Percentiles rank a stretch among this genome's conserved stretches.
phyloP scores from a whole-genome alignment of 2,797 vertebrate genomes.

The Crypturellus tataupa region DNA sequence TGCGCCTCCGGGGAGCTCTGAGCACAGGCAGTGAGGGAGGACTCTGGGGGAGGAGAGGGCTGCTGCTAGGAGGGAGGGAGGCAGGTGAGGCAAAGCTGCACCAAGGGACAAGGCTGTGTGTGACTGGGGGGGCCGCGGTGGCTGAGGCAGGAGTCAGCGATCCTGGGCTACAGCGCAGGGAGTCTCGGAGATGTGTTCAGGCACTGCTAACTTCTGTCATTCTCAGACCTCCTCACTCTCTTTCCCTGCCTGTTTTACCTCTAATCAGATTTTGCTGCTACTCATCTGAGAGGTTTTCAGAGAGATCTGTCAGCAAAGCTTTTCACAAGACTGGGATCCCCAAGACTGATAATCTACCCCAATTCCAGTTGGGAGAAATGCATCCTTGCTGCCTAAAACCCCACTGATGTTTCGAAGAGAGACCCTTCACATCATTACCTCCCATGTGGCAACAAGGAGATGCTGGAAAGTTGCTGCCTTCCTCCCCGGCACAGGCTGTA shows the following conservation, averaged over 20 bases:
- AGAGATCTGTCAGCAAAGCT: neutral
- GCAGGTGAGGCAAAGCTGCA: neutral
- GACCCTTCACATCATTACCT: accelerated
- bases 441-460: accelerated
- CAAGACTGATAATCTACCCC: neutral
- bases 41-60: neutral
- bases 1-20: neutral
- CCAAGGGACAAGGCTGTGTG: neutral
- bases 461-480: neutral
- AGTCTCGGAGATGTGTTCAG: neutral
- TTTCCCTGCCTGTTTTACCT: neutral
- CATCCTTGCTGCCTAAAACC: neutral
- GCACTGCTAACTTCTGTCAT: neutral
- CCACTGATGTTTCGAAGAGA: neutral
- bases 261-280: neutral
- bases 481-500: neutral
- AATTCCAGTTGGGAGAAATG: neutral
- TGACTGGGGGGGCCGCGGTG: neutral
- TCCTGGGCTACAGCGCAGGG: neutral
- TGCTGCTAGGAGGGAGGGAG: neutral
- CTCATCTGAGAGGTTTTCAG: neutral
- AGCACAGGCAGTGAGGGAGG: too few species aligned
- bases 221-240: neutral
- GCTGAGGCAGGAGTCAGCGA: neutral
- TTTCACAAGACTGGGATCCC: neutral